phyloP scores from a whole-genome alignment of 2,888 invertebrate species.

The Drosophila suboccidentalis region DNA sequence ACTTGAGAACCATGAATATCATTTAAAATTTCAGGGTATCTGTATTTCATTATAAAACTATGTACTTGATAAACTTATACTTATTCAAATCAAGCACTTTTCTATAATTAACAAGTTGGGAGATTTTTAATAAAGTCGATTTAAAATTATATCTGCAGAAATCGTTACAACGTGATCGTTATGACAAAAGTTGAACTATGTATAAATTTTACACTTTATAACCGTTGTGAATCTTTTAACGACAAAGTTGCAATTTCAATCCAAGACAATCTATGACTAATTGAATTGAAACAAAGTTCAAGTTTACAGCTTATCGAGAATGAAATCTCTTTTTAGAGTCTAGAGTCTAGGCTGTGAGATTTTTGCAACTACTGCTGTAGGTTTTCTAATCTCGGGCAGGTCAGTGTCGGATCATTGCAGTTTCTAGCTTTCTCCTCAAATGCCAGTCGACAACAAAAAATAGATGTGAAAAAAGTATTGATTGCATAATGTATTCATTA shows the following conservation, averaged over 20 bases:
- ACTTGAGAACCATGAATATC: slow-evolving; percentile 1
- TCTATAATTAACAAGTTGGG: neutral
- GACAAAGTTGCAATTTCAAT: neutral
- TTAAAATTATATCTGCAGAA: neutral
- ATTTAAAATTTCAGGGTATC: neutral
- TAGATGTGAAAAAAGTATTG: neutral
- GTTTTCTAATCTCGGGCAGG: slow-evolving; percentile 18
- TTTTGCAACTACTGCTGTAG: too few species aligned
- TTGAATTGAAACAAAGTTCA: slow-evolving; percentile 1
- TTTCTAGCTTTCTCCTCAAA: neutral
- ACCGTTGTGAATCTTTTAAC: neutral
- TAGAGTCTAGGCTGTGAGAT: neutral
- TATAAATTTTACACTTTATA: neutral
- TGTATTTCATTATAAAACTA: neutral
- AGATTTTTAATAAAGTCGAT: neutral
- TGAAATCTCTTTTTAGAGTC: neutral
- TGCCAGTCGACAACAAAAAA: neutral
- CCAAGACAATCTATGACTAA: neutral
- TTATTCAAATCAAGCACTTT: neutral
- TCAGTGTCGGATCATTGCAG: slow-evolving; percentile 5
- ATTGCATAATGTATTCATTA: neutral
- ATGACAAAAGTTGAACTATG: neutral
- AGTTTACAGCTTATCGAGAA: neutral
- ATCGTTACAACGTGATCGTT: neutral
- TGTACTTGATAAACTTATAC: neutral